Base-by-base conservation (phyloP, 2,113 vertebrate genomes). In the Entosphenus tridentatus region DNA sequence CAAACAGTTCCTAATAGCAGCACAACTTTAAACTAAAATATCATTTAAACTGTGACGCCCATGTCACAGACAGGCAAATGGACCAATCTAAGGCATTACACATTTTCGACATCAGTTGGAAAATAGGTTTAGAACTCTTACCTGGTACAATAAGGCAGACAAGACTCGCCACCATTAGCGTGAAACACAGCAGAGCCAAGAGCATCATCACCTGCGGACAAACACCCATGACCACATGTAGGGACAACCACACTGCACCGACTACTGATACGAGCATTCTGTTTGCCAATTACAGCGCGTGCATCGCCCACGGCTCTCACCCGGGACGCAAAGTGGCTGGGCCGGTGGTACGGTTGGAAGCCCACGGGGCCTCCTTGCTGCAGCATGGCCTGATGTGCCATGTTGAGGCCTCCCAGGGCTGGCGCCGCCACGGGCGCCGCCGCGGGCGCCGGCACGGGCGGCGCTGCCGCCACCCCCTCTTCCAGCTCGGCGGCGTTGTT, bases 81-180 rank as follows among this genome's bases (percentile, higher is more conserved):
- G 39, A 39, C 39, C 39, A 39, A 39, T 39, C 5, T 39, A 39
- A 39, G 39, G 39, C 39, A 39, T 39, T 39, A 39, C 39, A 39
- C 39, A 7, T 39, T 39, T 39, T 39, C 39, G 6, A 39, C 39
- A 39, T 5, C 39, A 39, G 39, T 39, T 39, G 39, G 4, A 39
- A 39, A 39, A 39, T 39, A 39, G 39, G 39, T 39, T 39, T 39
- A 39, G 67, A 0, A 57, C 12, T 77, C 83, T 77, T 76, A 98
- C 93, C 93, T 87, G 93, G 92, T 72, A 97, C 80, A 12, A 90
- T 96, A 76, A 98, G 83, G 78, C 93, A 98, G 78, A 97, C 79
- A 80, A 98, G 84, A 80, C 93, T 98, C 75, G 93, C 87, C 65
- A 90, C 81, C 75, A 97, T 79, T 75, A 98, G 81, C 1, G 93